Base-by-base conservation (phyloP, 2,888 invertebrate genomes). In the Drosophila tripunctata region DNA sequence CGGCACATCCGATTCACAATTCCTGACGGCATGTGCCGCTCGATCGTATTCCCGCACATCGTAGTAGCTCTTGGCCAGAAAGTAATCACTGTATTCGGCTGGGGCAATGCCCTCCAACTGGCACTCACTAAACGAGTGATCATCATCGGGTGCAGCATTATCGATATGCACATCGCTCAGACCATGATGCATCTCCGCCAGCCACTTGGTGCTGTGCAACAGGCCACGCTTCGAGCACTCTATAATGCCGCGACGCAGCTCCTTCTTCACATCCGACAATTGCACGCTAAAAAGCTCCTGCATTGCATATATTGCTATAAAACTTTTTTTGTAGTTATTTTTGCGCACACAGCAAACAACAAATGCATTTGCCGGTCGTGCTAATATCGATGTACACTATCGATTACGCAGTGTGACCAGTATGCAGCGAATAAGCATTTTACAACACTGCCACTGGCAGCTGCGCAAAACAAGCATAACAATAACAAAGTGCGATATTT, bases 11-110 rank as follows among this genome's bases (percentile, higher is more conserved):
- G 94, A 94, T 35, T 92, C 92, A 79, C 95, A 95, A 62, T 94
- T 93, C 79, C 95, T 94, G 5, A 96, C 93, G 87, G 96, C 96
- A 92, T 95, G 95, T 0, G 96, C 96, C 55, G 96, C 95, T 87
- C 97, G 63, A 22, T 97, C 97, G 90, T 97, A 98, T 90, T 99
- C 98, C 79, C 96, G 95, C 40, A 96, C 92, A 91, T 98, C 97
- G 89, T 97, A 98, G 90, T 96, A 98, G 68, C 95, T 95, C 90
- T 96, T 97, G 0, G 97, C 96, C 73, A 98, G 90, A 35, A 93
- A 93, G 90, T 96, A 98, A 19, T 96, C 96, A 57, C 94, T 93
- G 21, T 92, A 92, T 6, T 92, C 90, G 43, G 93, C 92, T 5
- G 92, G 90, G 33, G 92, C 90, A 43, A 93, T 92, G 3, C 91